Evolutionary conservation across 2,113 vertebrate genomes (phyloP), one percentile per base, ranked within the genome.

Genomic region (Carettochelys insculpta): DNA sequence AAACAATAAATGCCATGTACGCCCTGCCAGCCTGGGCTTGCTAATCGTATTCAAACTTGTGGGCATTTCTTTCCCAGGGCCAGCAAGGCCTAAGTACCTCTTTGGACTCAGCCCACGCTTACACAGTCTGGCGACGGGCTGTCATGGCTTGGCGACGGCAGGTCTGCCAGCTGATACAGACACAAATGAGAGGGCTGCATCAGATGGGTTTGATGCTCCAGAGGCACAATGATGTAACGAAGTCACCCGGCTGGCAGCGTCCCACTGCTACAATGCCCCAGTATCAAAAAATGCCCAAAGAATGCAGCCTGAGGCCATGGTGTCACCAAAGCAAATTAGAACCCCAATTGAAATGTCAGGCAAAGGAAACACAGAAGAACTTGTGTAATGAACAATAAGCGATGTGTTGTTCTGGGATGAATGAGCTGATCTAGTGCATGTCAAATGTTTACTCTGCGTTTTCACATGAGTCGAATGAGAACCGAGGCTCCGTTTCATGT

Each of bases 401-500:
- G 84, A 73, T 96, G 96, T 98, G 96, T 97, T 93, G 91, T 91
- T 2, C 45, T 8, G 7, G 96, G 83, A 20, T n/a, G 90, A 95
- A 95, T 50, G 85, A 68, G 95, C 97, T 17, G 85, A 80, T 90
- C 83, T 56, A 11, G 82, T 88, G 92, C 61, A 94, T 90, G 94
- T 92, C 97, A 97, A 98, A 96, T 97, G 96, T 97, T 98, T 97
- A 91, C 76, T 97, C 96, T 95, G 95, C 89, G 91, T 84, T 87
- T 95, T 85, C 77, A 29, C 77, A 1, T 68, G 31, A 1, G 61
- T 25, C 68, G 2, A 56, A 14, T 0, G 8, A 86, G 88, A 89
- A 52, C n/a, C 0, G 1, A 4, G 38, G 91, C 9, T 20, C 56
- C 0, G 0, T 27, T 78, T 31, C 16, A 50, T 11, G 29, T 90